Evolutionary conservation across 2,888 invertebrate genomes (phyloP), one percentile per base, ranked within the genome.

Genomic region (Koerneria pararmatus): DNA sequence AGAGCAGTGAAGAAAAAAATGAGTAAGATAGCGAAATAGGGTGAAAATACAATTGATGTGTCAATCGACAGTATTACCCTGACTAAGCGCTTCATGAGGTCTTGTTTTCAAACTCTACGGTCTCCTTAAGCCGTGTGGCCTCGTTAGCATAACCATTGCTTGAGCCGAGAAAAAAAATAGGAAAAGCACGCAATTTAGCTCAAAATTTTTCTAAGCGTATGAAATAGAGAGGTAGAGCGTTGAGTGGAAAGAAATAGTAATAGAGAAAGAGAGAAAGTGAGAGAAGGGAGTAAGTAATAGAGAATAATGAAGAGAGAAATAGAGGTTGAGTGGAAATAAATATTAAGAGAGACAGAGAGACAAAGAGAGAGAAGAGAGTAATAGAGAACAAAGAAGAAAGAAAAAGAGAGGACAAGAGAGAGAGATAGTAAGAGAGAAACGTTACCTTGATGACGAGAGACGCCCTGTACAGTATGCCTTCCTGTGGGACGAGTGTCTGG

Each of bases 391-490:
- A 24, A 6, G 56, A 31, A 31, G 8, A 11, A 11, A 29, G 56
- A 8, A 31, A 11, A 29, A 4, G 22, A 31, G 8, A 22, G 8
- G 6, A 11, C 5, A 32, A 29, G 8, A 29, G 56, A 56, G 24
- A 11, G 11, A 29, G 32, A 6, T n/a, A 41, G 1, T 1, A 34
- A 51, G 24, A 34, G 11, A 29, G 46, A 41, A 41, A 41, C 46
- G 46, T 22, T 67, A 78, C 80, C 74, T 82, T 80, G 64, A 82
- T 82, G 65, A 80, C 75, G 32, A 82, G 71, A 41, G 73, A 77
- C 11, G 82, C 82, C 67, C 75, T 80, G 74, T 71, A 82, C 27
- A 78, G 68, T 63, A 71, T 75, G 53, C 74, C 77, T 49, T 72
- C 72, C 41, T 74, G 57, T 22, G 76, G 74, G 56, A 72, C 72